phyloP scores from a whole-genome alignment of 2,888 invertebrate species.

The Ommatoiulus sabulosus region DNA sequence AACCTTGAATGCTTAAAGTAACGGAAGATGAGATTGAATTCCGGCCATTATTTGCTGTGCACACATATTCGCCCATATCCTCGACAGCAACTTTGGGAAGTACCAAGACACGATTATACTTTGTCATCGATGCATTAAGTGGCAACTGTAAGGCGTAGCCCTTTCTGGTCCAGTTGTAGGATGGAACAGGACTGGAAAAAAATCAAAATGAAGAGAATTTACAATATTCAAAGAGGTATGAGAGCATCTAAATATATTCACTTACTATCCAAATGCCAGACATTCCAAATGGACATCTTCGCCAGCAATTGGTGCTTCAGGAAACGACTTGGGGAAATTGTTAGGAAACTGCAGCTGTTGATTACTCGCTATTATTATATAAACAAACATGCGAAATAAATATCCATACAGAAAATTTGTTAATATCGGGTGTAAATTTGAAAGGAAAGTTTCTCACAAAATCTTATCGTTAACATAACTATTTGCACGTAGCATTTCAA shows the following conservation, averaged over 20 bases:
- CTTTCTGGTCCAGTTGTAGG: slow-evolving; percentile 87
- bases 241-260: slow-evolving; percentile 60
- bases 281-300: slow-evolving; percentile 93
- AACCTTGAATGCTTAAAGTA: slow-evolving; percentile 82
- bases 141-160: slow-evolving; percentile 80
- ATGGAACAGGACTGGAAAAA: slow-evolving; percentile 80
- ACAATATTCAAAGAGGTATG: neutral
- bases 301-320: slow-evolving; percentile 90
- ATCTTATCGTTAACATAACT: no score
- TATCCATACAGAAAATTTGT: neutral
- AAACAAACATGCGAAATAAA: slow-evolving; percentile 58
- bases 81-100: slow-evolving; percentile 89
- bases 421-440: no score
- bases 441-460: no score
- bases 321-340: slow-evolving; percentile 95
- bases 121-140: slow-evolving; percentile 77
- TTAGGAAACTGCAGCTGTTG: slow-evolving; percentile 93
- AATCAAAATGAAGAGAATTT: neutral
- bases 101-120: slow-evolving; percentile 86
- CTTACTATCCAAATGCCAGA: slow-evolving; percentile 93
- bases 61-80: slow-evolving; percentile 93
- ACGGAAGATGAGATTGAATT: slow-evolving; percentile 81
- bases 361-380: slow-evolving; percentile 76
- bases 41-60: slow-evolving; percentile 85
- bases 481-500: no score